phyloP scores from a whole-genome alignment of 1,140 invertebrate species.

The Callitettix versicolor region DNA sequence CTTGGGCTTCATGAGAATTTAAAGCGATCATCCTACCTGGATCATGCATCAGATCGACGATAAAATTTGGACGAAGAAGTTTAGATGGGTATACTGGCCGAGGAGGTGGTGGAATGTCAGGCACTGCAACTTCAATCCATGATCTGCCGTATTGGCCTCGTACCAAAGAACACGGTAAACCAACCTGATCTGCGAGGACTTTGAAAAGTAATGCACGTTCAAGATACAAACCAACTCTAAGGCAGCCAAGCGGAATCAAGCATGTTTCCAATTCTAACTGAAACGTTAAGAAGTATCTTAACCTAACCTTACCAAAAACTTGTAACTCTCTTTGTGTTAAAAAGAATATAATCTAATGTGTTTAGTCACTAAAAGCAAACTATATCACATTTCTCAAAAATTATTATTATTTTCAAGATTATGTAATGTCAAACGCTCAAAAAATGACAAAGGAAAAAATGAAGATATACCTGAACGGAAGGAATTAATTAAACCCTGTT shows the following conservation, averaged over 20 bases:
- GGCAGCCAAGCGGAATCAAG: conserved; percentile 44
- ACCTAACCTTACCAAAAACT: no score
- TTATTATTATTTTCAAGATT: no score
- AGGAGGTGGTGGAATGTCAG: conserved; percentile 22
- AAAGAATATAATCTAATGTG: no score
- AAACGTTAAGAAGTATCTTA: no score
- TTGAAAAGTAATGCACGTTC: conserved; percentile 56
- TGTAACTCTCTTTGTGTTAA: no score
- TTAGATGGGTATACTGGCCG: not conserved
- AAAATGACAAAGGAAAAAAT: no score
- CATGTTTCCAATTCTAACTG: conserved; percentile 23
- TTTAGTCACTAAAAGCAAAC: no score
- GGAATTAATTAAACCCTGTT: no score
- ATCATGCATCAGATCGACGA: conserved; percentile 10
- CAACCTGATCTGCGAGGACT: conserved; percentile 47
- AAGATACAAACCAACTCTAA: conserved; percentile 45
- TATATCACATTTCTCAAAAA: no score
- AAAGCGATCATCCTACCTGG: conserved; percentile 9
- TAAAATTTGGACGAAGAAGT: conserved; percentile 8
- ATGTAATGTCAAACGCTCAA: no score
- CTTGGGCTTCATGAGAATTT: not conserved
- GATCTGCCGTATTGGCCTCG: conserved; percentile 40
- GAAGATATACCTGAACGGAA: no score
- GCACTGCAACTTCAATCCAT: conserved; percentile 51
- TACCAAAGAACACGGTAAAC: conserved; percentile 43